Percentiles rank a stretch among this genome's conserved stretches.
Conservation (phyloP, 2,888 invertebrate genomes). For the Amphipoea lucens region DNA sequence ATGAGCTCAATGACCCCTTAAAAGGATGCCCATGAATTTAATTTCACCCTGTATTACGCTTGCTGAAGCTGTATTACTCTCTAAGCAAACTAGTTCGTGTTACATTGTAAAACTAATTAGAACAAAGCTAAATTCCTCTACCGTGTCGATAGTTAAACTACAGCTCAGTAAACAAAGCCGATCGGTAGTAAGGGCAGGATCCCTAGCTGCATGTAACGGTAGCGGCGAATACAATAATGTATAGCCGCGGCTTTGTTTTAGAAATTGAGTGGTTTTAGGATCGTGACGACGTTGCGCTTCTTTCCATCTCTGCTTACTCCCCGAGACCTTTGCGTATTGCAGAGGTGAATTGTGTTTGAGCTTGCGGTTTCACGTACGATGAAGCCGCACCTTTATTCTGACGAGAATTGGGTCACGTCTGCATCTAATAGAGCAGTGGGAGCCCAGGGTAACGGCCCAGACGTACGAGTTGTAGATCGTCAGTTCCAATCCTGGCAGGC, state of each 20-base stretch:
- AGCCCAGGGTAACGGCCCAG: not conserved
- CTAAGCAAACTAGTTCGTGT: not conserved
- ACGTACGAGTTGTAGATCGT: not conserved
- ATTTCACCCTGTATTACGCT: too few relatives aligned
- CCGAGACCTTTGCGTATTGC: constrained; percentile 72
- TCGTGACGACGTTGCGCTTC: constrained; percentile 85
- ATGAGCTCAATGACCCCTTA: too few relatives aligned
- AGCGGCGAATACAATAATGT: constrained; percentile 85
- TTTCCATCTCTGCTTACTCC: constrained; percentile 69
- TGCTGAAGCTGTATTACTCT: not conserved
- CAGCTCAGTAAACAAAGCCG: constrained; percentile 39
- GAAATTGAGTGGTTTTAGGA: constrained; percentile 85
- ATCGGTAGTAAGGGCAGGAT: constrained; percentile 72
- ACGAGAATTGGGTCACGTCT: constrained; percentile 49
- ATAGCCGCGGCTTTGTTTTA: constrained; percentile 86
- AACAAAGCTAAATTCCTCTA: constrained; percentile 30
- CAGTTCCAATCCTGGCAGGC: not conserved
- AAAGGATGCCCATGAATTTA: too few relatives aligned
- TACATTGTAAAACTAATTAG: constrained; percentile 35
- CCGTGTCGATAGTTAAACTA: constrained; percentile 27
- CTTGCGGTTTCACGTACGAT: constrained; percentile 69
- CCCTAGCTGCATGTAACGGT: constrained; percentile 82
- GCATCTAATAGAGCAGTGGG: constrained; percentile 8
- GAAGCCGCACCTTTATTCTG: constrained; percentile 54
- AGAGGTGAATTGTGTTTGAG: constrained; percentile 73